These are phyloP conservation scores for Onthophagus sagittarius DNA, from an alignment of 2,888 invertebrate genomes.

Conservation along the genomic window DNA sequence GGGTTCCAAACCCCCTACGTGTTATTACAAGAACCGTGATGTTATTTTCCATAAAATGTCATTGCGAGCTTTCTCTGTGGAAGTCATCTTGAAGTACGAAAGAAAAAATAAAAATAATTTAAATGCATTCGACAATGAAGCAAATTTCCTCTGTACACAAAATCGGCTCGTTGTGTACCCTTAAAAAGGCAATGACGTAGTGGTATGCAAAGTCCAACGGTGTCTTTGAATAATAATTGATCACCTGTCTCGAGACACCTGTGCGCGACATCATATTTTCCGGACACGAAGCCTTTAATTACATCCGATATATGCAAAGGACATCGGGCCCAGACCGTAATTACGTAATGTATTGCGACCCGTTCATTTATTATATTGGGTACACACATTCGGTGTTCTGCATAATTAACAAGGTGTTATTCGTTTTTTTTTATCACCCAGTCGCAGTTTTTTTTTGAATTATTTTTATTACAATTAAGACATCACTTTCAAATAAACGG, in stretches of 20 bases:
- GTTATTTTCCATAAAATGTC: conserved; percentile 24
- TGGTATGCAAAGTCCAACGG: conserved; percentile 4
- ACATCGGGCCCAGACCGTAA: conserved; percentile 12
- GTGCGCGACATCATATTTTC: conserved; percentile 33
- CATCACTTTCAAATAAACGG: not conserved
- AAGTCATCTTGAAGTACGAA: not conserved
- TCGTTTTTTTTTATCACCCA: not conserved
- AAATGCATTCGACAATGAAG: not conserved
- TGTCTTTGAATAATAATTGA: conserved; percentile 31
- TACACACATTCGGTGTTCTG: not conserved
- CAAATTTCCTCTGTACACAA: conserved; percentile 1
- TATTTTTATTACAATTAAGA: not conserved
- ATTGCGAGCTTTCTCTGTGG: not conserved
- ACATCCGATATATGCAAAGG: conserved; percentile 30
- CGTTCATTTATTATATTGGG: conserved; percentile 2
- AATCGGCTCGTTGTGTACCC: not conserved
- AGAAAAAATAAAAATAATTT: not conserved
- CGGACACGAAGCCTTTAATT: conserved; percentile 26
- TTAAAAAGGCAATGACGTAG: not conserved
- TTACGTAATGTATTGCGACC: conserved; percentile 13
- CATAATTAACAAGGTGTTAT: not conserved
- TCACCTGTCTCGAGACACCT: conserved; percentile 33
- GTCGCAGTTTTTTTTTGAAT: not conserved
- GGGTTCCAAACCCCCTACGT: conserved; percentile 18
- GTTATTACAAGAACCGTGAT: conserved; percentile 25